Percentiles rank a stretch among this genome's conserved stretches.
These are phyloP conservation scores for Mustela lutreola DNA, from an alignment of 2,113 vertebrate species.

Conservation along the genomic window DNA sequence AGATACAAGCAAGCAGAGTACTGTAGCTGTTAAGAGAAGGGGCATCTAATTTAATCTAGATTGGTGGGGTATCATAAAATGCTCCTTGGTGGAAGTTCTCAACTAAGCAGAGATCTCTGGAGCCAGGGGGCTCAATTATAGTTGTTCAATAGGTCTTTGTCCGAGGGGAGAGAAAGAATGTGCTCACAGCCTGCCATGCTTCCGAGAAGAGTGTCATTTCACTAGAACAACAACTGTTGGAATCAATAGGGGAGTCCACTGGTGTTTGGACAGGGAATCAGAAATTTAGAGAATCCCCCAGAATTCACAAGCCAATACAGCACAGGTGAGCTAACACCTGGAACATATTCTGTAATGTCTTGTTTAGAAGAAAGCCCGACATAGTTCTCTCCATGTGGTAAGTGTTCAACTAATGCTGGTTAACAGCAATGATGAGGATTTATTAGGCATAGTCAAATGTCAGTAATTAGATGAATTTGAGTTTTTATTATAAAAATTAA, in stretches of 20 bases:
- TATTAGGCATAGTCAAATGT: background rate
- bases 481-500: slow-evolving; percentile 41
- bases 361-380: background rate
- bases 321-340: background rate
- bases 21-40: background rate
- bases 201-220: background rate
- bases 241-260: background rate
- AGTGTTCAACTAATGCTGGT: background rate
- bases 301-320: background rate
- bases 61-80: background rate
- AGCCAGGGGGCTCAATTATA: background rate
- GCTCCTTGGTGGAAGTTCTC: background rate
- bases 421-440: background rate
- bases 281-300: background rate
- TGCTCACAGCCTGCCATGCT: background rate
- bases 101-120: background rate
- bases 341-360: background rate
- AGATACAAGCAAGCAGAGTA: background rate
- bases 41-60: background rate
- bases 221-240: background rate
- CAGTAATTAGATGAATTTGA: background rate
- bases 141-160: background rate
- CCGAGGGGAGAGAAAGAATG: background rate
- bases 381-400: background rate
- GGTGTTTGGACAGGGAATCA: background rate